phyloP scores from a whole-genome alignment of 1,140 invertebrate genomes.

The Temnothorax longispinosus region DNA sequence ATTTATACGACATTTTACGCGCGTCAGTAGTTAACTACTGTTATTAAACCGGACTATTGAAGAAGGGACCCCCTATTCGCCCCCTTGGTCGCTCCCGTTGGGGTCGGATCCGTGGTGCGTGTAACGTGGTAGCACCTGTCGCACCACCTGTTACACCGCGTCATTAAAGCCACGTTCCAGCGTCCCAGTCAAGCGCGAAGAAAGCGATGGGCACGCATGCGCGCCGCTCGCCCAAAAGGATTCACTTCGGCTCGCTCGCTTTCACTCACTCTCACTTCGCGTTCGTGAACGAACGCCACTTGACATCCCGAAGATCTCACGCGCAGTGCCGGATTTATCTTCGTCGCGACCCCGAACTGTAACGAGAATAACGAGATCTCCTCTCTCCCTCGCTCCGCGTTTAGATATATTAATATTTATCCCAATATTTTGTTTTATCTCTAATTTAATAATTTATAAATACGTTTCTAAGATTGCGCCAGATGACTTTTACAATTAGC shows the following conservation, averaged over 20 bases:
- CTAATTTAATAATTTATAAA: not conserved
- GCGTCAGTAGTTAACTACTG: too few species aligned
- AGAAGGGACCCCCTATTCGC: not conserved
- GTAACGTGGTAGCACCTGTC: conserved; percentile 10
- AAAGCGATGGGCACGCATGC: not conserved
- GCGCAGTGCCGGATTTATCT: not conserved
- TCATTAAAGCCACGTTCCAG: conserved; percentile 9
- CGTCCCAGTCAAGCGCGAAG: not conserved
- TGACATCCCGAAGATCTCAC: not conserved
- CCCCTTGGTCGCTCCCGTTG: not conserved
- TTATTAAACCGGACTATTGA: too few species aligned
- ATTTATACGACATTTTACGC: too few species aligned
- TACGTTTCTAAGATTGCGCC: not conserved
- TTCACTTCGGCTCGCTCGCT: not conserved
- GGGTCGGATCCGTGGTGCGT: not conserved
- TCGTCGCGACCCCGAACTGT: too few species aligned
- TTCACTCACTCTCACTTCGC: not conserved
- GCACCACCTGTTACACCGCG: conserved; percentile 11
- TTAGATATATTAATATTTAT: too few species aligned
- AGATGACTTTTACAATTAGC: too few species aligned
- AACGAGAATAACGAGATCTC: too few species aligned
- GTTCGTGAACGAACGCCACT: not conserved
- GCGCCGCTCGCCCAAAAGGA: not conserved
- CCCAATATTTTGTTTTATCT: not conserved
- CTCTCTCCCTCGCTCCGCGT: too few species aligned